Conservation (phyloP, 2,888 invertebrate species). For the Orthosia incerta region DNA sequence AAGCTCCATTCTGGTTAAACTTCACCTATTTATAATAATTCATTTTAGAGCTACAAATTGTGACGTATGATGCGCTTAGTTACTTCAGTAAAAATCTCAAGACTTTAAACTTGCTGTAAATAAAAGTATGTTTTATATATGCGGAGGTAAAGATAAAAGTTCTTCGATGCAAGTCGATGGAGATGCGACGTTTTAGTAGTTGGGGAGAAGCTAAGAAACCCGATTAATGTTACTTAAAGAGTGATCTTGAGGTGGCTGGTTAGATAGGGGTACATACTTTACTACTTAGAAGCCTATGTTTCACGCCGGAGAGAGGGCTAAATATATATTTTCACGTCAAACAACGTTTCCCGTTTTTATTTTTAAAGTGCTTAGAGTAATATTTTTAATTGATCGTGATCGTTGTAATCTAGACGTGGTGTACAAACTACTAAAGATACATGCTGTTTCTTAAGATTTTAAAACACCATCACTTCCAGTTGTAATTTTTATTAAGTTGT, state of each 20-base stretch:
- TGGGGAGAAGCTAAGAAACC: conserved; percentile 70
- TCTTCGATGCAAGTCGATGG: not conserved
- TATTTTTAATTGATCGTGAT: conserved; percentile 26
- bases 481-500: not conserved
- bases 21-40: conserved; percentile 63
- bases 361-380: conserved; percentile 16
- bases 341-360: conserved; percentile 56
- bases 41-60: conserved; percentile 67
- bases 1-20: conserved; percentile 20
- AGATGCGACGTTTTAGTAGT: conserved; percentile 59
- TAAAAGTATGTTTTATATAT: conserved; percentile 28
- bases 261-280: conserved; percentile 88
- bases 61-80: conserved; percentile 64
- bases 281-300: conserved; percentile 87
- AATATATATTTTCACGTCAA: conserved; percentile 76
- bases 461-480: not conserved
- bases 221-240: conserved; percentile 90
- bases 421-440: not conserved
- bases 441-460: not conserved
- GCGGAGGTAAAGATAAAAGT: conserved; percentile 7
- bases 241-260: conserved; percentile 82
- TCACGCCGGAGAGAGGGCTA: conserved; percentile 73
- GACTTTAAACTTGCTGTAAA: conserved; percentile 16
- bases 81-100: conserved; percentile 61
- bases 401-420: not conserved